Percentiles rank a stretch among this genome's conserved stretches.
phyloP scores from a whole-genome alignment of 2,113 vertebrate genomes.

The Trichechus manatus region DNA sequence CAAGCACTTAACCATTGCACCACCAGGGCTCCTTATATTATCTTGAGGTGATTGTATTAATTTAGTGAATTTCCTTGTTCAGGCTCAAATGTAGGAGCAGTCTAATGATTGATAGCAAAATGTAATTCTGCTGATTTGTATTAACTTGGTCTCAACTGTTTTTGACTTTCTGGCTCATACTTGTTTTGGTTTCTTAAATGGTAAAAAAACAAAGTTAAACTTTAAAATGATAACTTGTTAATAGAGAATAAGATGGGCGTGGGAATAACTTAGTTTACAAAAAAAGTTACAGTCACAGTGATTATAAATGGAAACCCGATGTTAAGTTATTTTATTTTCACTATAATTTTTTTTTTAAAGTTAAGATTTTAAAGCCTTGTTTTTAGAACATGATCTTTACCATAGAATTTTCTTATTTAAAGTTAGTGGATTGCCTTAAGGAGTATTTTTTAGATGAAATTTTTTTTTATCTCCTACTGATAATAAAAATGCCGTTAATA shows the following conservation, averaged over 20 bases:
- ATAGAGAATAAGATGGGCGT: slow-evolving; percentile 49
- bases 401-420: slow-evolving; percentile 14
- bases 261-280: slow-evolving; percentile 20
- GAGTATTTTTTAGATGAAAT: slow-evolving; percentile 47
- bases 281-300: background rate
- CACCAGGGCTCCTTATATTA: background rate
- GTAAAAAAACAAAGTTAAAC: slow-evolving; percentile 61
- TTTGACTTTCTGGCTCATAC: slow-evolving; percentile 53
- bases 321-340: slow-evolving; percentile 68
- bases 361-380: slow-evolving; percentile 52
- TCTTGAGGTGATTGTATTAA: slow-evolving; percentile 50
- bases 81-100: background rate
- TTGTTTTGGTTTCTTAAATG: slow-evolving; percentile 66
- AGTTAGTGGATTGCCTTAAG: slow-evolving; percentile 6
- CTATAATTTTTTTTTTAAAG: slow-evolving; percentile 19
- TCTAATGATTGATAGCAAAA: slow-evolving; percentile 71
- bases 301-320: slow-evolving; percentile 54
- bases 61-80: slow-evolving; percentile 59
- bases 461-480: slow-evolving; percentile 17
- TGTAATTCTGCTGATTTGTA: slow-evolving; percentile 53
- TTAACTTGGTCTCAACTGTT: slow-evolving; percentile 27
- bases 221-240: slow-evolving; percentile 66
- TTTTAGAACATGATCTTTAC: slow-evolving; percentile 23
- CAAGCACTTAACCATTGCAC: background rate
- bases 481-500: slow-evolving; percentile 39